A percentile compares a stretch with the other conserved stretches of the same genome.
phyloP scores from a whole-genome alignment of 1,140 invertebrate genomes.

The Drosophila nannoptera region DNA sequence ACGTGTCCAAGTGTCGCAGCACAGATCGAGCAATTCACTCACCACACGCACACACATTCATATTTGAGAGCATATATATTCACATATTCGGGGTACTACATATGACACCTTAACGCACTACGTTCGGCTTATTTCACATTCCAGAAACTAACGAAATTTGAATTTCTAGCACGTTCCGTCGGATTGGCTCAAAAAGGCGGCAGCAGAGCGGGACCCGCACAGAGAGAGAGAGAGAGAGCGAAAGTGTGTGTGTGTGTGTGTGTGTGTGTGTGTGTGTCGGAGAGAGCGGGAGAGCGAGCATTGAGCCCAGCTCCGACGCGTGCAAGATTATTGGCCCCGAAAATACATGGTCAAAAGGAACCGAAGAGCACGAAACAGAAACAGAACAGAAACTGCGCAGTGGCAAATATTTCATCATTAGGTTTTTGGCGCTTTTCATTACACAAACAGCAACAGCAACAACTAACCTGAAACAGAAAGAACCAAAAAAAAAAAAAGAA shows the following conservation, averaged over 20 bases:
- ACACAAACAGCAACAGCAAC: slow-evolving; percentile 51
- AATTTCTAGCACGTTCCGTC: slow-evolving; percentile 60
- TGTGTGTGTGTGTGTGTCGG: no score
- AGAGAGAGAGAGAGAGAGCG: neutral
- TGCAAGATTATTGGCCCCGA: slow-evolving; percentile 55
- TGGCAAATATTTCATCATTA: slow-evolving; percentile 72
- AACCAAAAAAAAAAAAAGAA: slow-evolving; percentile 5
- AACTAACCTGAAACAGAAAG: slow-evolving; percentile 7
- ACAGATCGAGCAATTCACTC: neutral
- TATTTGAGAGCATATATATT: neutral
- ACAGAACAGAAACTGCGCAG: slow-evolving; percentile 58
- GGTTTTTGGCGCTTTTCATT: slow-evolving; percentile 69
- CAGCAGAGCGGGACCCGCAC: slow-evolving; percentile 6
- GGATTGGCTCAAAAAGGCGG: slow-evolving; percentile 45
- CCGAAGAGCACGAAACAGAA: neutral
- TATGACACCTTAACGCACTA: slow-evolving; percentile 11
- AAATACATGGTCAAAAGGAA: slow-evolving; percentile 18
- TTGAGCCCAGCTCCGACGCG: slow-evolving; percentile 30
- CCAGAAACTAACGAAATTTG: slow-evolving; percentile 28
- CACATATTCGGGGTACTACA: neutral
- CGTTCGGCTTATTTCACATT: slow-evolving; percentile 31
- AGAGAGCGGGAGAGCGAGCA: neutral
- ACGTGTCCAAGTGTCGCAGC: neutral
- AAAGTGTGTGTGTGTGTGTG: neutral
- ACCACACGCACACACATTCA: no score